Evolutionary conservation across 2,113 vertebrate genomes (phyloP), one percentile per base, ranked within the genome.

Genomic region (Pachycephala philippinensis): DNA sequence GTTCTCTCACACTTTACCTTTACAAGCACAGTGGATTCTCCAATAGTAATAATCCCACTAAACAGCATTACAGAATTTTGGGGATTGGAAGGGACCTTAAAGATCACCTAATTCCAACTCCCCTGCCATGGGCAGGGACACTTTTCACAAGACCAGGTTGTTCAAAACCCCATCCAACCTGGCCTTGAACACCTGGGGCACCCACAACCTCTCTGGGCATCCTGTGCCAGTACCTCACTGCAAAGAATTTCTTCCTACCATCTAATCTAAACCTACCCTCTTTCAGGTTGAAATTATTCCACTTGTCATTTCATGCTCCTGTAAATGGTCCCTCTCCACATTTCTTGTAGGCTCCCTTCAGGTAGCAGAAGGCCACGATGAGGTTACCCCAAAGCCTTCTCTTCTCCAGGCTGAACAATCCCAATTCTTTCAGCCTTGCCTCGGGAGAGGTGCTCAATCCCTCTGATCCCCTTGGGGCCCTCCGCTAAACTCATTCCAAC

Each of bases 401-500:
- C 8, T 59, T 57, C 23, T 52, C 68, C 59, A 17, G 7, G 33
- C 1, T 52, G 68, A 74, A 16, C 37, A 65, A 59, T 23, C 18
- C 27, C 2, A 59, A 14, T 50, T 65, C 27, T 23, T 11, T 11
- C 52, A 59, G 68, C 15, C 18, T 74, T 44, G 66, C 19, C 33
- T 52, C 27, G 59, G 59, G 19, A 59, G 30, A 63, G 9, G 15
- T 40, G n/a, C 20, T 31, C 68, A 12, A 13, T 37, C 7, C 7
- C 21, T 50, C 18, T 27, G 10, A 19, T 80, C 0, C 0, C 28
- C 21, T 18, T 64, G 13, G 17, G 13, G 3, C 30, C 16, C 13
- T 45, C 14, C 1, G 1, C 14, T 72, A 50, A 35, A 23, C 52
- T 37, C 66, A 42, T 5, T n/a, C 21, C 42, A 80, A 6, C 26